Percentiles rank a stretch among this genome's conserved stretches.
phyloP scores from a whole-genome alignment of 2,797 vertebrate species.

The Thalassophryne amazonica region DNA sequence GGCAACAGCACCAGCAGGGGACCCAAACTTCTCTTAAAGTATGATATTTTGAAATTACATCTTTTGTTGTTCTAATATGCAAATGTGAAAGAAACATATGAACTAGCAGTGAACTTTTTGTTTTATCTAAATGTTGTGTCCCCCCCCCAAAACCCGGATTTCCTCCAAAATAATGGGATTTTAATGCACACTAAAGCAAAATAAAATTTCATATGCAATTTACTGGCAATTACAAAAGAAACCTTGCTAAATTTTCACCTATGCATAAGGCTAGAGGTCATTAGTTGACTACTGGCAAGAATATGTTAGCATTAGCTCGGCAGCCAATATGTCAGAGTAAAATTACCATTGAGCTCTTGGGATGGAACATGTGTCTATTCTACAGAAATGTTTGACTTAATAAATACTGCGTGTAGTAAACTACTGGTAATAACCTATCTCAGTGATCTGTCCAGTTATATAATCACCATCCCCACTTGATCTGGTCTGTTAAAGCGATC shows the following conservation, averaged over 20 bases:
- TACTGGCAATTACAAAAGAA: background rate
- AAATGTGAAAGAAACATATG: too few species aligned
- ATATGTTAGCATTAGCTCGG: slow-evolving; percentile 17
- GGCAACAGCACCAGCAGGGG: too few species aligned
- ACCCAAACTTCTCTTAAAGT: too few species aligned
- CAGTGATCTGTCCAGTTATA: slow-evolving; percentile 27
- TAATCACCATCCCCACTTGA: background rate
- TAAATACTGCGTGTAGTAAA: background rate
- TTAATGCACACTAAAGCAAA: too few species aligned
- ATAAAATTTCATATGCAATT: too few species aligned
- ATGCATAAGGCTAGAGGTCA: background rate
- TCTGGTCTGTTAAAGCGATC: slow-evolving; percentile 60
- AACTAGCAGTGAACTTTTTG: too few species aligned
- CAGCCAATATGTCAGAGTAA: background rate
- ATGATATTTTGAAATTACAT: too few species aligned
- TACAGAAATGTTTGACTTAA: background rate
- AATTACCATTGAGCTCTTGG: background rate
- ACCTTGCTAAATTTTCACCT: background rate
- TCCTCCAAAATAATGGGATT: too few species aligned
- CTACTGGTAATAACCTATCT: slow-evolving; percentile 13
- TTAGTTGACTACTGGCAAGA: background rate
- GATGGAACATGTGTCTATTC: background rate
- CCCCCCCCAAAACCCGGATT: too few species aligned
- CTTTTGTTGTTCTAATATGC: too few species aligned
- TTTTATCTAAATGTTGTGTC: too few species aligned